These are phyloP conservation scores for Kobus ellipsiprymnus DNA, from an alignment of 2,113 vertebrate genomes.

Conservation along the genomic window DNA sequence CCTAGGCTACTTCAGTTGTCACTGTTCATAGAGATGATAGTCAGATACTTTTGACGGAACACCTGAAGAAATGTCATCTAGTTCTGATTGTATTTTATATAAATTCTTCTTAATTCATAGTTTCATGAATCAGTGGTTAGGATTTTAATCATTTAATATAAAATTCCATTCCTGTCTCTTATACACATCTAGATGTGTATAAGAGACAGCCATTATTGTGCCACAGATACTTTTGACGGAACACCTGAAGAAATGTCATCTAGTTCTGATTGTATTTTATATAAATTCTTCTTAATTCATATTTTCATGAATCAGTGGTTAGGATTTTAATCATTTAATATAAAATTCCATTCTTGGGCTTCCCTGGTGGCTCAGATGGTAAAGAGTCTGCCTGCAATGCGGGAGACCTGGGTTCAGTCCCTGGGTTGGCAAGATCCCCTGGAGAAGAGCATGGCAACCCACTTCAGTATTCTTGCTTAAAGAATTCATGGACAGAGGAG, in stretches of 20 bases:
- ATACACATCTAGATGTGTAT: too few species aligned
- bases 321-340: slow-evolving; percentile 5
- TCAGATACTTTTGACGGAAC: background rate
- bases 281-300: background rate
- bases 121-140: background rate
- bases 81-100: background rate
- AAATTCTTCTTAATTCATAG: background rate
- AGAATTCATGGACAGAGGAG: background rate
- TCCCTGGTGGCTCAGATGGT: background rate
- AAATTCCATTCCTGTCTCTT: background rate
- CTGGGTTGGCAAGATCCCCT: background rate
- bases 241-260: background rate
- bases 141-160: slow-evolving; percentile 3
- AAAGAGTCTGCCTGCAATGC: background rate
- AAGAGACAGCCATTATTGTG: too few species aligned
- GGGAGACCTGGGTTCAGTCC: background rate
- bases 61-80: background rate
- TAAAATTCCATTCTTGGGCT: background rate
- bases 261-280: background rate
- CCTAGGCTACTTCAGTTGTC: background rate
- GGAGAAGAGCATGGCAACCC: background rate
- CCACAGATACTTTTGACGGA: background rate
- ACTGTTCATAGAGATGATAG: background rate
- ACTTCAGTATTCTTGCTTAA: background rate
- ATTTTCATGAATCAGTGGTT: background rate